These are phyloP conservation scores for Portunus trituberculatus DNA, from an alignment of 1,140 invertebrate genomes.

Conservation along the genomic window DNA sequence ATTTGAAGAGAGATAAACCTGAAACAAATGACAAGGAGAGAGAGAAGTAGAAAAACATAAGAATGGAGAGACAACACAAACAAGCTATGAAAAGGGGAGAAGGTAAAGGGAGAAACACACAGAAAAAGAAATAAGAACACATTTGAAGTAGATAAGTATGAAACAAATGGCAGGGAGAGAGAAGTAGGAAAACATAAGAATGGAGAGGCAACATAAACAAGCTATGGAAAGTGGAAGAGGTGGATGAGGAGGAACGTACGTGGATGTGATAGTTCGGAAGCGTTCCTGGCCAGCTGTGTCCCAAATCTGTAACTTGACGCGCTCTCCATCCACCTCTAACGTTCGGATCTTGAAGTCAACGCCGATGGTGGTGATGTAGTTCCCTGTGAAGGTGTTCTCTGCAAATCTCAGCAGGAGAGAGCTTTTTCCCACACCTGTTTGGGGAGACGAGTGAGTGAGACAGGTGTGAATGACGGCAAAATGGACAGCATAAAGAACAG, in stretches of 20 bases:
- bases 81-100: too few species aligned
- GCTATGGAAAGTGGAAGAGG: too few species aligned
- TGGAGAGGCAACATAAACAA: too few species aligned
- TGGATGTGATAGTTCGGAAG: conserved; percentile 96
- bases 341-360: conserved; percentile 99
- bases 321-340: conserved; percentile 94
- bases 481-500: too few species aligned
- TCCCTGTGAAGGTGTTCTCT: conserved; percentile 98
- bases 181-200: too few species aligned
- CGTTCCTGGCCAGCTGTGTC: conserved; percentile 91
- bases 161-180: too few species aligned
- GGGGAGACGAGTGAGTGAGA: conserved; percentile 47
- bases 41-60: neutral
- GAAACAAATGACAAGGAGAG: neutral
- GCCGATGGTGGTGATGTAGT: conserved; percentile 99
- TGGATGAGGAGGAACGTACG: conserved; percentile 81
- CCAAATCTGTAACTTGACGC: conserved; percentile 99
- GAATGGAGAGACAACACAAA: neutral
- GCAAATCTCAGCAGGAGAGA: conserved; percentile 97
- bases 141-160: neutral
- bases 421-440: conserved; percentile 98
- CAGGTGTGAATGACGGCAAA: too few species aligned
- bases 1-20: neutral
- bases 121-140: neutral
- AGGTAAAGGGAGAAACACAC: too few species aligned